phyloP scores from a whole-genome alignment of 1,140 invertebrate species.

The Bradysia coprophila region DNA sequence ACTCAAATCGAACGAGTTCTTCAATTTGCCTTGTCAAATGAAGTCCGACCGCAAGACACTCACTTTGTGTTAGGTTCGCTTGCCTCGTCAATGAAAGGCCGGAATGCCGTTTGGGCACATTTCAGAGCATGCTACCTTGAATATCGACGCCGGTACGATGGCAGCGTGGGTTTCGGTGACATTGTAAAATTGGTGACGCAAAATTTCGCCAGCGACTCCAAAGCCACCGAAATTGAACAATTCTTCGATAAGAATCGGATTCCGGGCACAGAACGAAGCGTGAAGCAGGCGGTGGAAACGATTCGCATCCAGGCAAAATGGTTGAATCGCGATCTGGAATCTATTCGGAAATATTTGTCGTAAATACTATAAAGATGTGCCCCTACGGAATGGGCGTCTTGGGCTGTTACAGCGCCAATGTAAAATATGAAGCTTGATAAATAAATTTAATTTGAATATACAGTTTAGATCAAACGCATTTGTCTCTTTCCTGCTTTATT shows the following conservation, averaged over 20 bases:
- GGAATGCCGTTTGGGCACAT: slow-evolving; percentile 77
- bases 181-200: slow-evolving; percentile 76
- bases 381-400: no score
- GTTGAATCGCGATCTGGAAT: slow-evolving; percentile 56
- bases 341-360: no score
- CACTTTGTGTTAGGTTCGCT: slow-evolving; percentile 76
- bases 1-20: slow-evolving; percentile 54
- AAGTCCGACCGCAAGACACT: slow-evolving; percentile 81
- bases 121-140: slow-evolving; percentile 80
- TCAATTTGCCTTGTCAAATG: slow-evolving; percentile 77
- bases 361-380: no score
- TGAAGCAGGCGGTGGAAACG: slow-evolving; percentile 75
- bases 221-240: slow-evolving; percentile 59
- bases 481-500: no score
- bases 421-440: no score
- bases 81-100: slow-evolving; percentile 51
- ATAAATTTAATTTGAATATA: no score
- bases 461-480: no score
- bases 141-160: slow-evolving; percentile 49
- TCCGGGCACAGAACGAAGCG: slow-evolving; percentile 64
- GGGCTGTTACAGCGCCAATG: no score
- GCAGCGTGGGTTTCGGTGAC: slow-evolving; percentile 58
- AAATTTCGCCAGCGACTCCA: slow-evolving; percentile 68
- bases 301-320: slow-evolving; percentile 73
- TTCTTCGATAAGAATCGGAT: slow-evolving; percentile 65